phyloP scores from a whole-genome alignment of 92 coral and sea anemone genomes.

The Umimayanthus chanpuru region DNA sequence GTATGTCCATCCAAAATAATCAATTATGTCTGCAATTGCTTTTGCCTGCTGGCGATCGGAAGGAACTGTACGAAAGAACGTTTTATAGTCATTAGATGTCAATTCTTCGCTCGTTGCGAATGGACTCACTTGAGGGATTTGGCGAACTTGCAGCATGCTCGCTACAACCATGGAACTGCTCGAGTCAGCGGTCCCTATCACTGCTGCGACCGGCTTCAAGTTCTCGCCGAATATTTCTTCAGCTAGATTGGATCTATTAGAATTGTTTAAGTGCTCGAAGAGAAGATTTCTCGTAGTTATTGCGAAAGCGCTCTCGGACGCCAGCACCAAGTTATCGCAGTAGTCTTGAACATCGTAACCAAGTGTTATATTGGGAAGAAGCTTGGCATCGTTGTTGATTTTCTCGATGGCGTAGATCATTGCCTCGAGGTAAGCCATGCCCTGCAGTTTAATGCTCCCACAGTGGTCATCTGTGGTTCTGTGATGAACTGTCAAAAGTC shows the following conservation, averaged over 20 bases:
- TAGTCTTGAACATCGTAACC: constrained; percentile 76
- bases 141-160: constrained; percentile 71
- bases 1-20: constrained; percentile 85
- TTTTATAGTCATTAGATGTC: constrained; percentile 63
- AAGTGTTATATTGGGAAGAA: constrained; percentile 71
- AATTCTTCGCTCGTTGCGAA: constrained; percentile 83
- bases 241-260: constrained; percentile 40
- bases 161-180: constrained; percentile 77
- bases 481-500: constrained; percentile 66
- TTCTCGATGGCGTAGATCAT: constrained; percentile 74
- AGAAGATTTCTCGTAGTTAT: constrained; percentile 56
- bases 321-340: constrained; percentile 63
- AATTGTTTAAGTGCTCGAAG: constrained; percentile 19
- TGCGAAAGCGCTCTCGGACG: constrained; percentile 67
- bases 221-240: constrained; percentile 31
- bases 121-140: constrained; percentile 79
- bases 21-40: constrained; percentile 79
- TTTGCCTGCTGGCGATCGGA: constrained; percentile 81
- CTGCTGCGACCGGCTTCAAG: constrained; percentile 62
- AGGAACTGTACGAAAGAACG: constrained; percentile 87
- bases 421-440: constrained; percentile 74
- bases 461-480: constrained; percentile 63
- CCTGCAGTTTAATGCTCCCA: constrained; percentile 62
- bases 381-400: constrained; percentile 57
- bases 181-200: constrained; percentile 71